These are phyloP conservation scores for Myiotriccus ornatus DNA, from an alignment of 2,797 vertebrate genomes.

Conservation along the genomic window DNA sequence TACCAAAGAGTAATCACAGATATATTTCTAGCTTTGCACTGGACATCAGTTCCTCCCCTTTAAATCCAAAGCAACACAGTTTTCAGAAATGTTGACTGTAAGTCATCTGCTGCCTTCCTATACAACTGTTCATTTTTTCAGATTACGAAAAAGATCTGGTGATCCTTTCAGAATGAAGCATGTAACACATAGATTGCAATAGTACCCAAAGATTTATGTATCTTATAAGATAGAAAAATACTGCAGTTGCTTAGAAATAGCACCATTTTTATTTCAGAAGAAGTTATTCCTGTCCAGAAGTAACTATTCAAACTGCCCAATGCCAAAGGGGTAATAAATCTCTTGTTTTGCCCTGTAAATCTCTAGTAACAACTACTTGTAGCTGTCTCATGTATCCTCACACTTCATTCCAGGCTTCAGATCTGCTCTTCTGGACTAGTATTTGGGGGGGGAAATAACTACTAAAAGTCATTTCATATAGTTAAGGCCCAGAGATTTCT, in stretches of 20 bases:
- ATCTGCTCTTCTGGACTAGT: background rate
- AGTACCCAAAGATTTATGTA: background rate
- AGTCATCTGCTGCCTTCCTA: background rate
- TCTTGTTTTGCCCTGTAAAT: background rate
- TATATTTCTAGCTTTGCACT: background rate
- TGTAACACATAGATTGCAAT: background rate
- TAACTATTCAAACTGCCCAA: background rate
- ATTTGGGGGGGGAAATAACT: accelerated
- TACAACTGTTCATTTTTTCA: background rate
- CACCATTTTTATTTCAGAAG: background rate
- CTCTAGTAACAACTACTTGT: background rate
- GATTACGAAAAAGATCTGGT: background rate
- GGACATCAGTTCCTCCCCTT: background rate
- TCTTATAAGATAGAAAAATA: background rate
- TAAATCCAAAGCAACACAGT: background rate
- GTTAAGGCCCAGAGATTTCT: background rate
- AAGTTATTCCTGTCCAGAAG: background rate
- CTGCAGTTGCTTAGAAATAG: background rate
- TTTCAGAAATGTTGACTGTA: background rate
- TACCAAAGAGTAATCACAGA: background rate
- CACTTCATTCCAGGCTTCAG: background rate
- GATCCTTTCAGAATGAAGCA: background rate
- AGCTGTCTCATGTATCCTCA: background rate
- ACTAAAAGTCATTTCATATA: background rate
- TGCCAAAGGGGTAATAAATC: background rate